phyloP scores from a whole-genome alignment of 2,113 vertebrate species.

The Hypanus sabinus region DNA sequence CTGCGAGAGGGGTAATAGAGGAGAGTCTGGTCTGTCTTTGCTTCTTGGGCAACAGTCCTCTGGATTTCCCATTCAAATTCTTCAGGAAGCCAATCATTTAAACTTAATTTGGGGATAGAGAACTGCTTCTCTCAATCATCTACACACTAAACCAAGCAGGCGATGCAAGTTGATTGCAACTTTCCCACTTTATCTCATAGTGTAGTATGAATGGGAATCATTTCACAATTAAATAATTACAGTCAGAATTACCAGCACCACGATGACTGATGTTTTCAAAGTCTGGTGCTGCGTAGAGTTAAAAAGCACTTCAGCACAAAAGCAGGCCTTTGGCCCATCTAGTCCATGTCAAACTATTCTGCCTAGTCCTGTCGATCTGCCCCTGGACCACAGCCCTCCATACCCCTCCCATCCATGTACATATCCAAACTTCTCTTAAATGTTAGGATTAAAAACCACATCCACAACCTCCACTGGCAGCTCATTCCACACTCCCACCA shows the following conservation, averaged over 20 bases:
- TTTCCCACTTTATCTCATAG: background rate
- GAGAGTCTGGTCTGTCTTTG: background rate
- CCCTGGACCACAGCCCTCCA: too few relatives aligned
- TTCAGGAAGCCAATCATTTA: background rate
- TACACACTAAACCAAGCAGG: background rate
- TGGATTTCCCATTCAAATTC: background rate
- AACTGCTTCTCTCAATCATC: background rate
- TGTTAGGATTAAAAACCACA: too few relatives aligned
- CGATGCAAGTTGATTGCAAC: background rate
- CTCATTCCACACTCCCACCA: too few relatives aligned
- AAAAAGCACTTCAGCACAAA: too few relatives aligned
- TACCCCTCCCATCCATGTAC: too few relatives aligned
- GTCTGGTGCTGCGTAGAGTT: background rate
- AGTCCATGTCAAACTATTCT: too few relatives aligned
- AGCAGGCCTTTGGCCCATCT: too few relatives aligned
- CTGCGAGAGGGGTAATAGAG: background rate
- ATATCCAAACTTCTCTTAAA: too few relatives aligned
- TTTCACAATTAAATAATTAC: background rate
- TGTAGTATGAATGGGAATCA: background rate
- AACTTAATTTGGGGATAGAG: background rate
- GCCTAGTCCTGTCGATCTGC: too few relatives aligned
- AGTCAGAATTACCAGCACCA: background rate
- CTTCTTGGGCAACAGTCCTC: background rate
- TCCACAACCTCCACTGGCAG: too few relatives aligned
- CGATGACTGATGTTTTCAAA: background rate